phyloP scores from a whole-genome alignment of 2,888 invertebrate genomes.

The Chrysotoxum bicinctum region DNA sequence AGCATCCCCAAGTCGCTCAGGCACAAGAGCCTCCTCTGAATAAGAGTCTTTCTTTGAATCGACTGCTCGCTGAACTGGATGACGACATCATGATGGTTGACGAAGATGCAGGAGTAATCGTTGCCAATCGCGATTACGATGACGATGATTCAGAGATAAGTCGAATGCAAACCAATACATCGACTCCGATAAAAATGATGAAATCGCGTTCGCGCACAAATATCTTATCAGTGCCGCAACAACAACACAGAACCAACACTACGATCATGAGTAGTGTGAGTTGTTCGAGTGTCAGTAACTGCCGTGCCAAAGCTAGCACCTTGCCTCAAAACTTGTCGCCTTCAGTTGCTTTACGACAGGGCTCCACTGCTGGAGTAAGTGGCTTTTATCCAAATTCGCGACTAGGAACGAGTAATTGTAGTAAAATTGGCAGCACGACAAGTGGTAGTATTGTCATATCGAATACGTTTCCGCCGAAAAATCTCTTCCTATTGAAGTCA shows the following conservation, averaged over 20 bases:
- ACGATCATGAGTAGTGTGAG: constrained; percentile 72
- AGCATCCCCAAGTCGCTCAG: constrained; percentile 36
- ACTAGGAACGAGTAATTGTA: constrained; percentile 73
- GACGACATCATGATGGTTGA: constrained; percentile 77
- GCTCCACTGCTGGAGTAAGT: constrained; percentile 28
- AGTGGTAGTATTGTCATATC: constrained; percentile 75
- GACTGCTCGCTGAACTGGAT: constrained; percentile 76
- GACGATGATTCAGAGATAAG: constrained; percentile 82
- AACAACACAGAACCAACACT: constrained; percentile 65
- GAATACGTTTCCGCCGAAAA: constrained; percentile 81
- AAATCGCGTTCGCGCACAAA: constrained; percentile 81
- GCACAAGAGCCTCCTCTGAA: constrained; percentile 44
- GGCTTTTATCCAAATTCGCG: constrained; percentile 37
- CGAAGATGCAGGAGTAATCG: constrained; percentile 43
- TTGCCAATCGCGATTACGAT: constrained; percentile 78
- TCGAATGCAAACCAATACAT: constrained; percentile 81
- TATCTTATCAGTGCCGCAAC: constrained; percentile 83
- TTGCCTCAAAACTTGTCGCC: constrained; percentile 84
- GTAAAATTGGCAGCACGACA: constrained; percentile 72
- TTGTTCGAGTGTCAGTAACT: constrained; percentile 77
- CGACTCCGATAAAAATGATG: constrained; percentile 82
- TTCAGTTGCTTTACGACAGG: constrained; percentile 77
- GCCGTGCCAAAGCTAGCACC: constrained; percentile 84
- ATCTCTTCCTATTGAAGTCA: constrained; percentile 80
- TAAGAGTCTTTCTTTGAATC: constrained; percentile 74